Evolutionary conservation across 2,888 invertebrate species (phyloP), one percentile per base, ranked within the genome.

Genomic region (Eupithecia abbreviata): DNA sequence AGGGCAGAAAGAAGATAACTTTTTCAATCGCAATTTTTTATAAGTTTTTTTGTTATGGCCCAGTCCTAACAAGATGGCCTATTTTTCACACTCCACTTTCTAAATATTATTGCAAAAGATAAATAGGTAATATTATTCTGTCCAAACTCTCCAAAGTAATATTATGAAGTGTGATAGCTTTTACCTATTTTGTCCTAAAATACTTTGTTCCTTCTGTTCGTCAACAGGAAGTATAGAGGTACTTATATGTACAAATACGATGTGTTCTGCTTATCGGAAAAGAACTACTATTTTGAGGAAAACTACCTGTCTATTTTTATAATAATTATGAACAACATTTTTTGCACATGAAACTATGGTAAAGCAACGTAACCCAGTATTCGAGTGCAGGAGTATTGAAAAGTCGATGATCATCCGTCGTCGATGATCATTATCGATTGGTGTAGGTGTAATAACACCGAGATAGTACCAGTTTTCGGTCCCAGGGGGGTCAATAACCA

Each of bases 401-500:
- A 30, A 66, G 15, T 7, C 15, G 42, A 43, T 18, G 2, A 68
- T 66, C 68, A 66, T n/a, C 68, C 80, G 18, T 62, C 62, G 45
- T 45, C 58, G 72, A 62, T 72, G 45, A 55, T n/a, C 62, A 62
- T 71, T 71, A 62, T 62, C 62, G 55, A 45, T 58, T 7, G 15
- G 13, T 72, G 62, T 69, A 69, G 69, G 69, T 69, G 69, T 47
- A 69, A 69, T 47, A 18, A 45, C 45, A 68, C 42, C 72, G 68
- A 85, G 43, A 85, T 82, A 87, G 85, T 86, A 87, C 92, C 86
- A 86, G 90, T 89, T 89, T 88, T 80, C 75, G 84, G 84, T 85
- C 82, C 30, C 83, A 85, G 82, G 82, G 80, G 83, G 93, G 90
- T 91, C 93, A 92, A 93, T 93, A 93, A 93, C 93, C 94, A 85